A percentile compares a stretch with the other conserved stretches of the same genome.
These are phyloP conservation scores for Neolamprologus variostigma DNA, from an alignment of 2,113 vertebrate genomes.

Conservation along the genomic window DNA sequence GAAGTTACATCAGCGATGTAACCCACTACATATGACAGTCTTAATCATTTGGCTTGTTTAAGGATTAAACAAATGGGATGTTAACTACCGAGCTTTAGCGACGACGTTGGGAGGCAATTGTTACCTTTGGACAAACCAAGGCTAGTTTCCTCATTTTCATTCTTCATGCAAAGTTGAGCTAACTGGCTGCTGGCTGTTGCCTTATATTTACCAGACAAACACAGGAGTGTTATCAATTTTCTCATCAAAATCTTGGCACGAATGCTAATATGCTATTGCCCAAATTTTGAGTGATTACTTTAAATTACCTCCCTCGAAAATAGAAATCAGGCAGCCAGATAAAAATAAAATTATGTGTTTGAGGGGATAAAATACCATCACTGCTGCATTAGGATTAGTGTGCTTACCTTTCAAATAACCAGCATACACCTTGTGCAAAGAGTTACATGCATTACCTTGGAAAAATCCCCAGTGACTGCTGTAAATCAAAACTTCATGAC, in stretches of 20 bases:
- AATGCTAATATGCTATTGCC: background rate
- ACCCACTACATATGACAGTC: background rate
- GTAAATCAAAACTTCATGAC: constrained; percentile 11
- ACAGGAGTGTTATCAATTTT: background rate
- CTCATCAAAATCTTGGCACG: background rate
- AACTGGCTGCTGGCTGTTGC: background rate
- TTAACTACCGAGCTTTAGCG: background rate
- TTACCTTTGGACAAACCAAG: background rate
- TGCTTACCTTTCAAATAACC: background rate
- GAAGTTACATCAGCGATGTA: background rate
- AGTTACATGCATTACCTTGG: background rate
- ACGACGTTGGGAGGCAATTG: background rate
- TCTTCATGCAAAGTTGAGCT: background rate
- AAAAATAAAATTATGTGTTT: background rate
- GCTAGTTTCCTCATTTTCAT: background rate
- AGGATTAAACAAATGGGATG: background rate
- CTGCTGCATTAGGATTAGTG: background rate
- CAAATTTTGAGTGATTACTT: background rate
- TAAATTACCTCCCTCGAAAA: background rate
- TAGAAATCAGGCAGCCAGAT: background rate
- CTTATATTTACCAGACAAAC: background rate
- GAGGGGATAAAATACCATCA: background rate
- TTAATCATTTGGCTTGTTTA: background rate
- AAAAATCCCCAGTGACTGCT: background rate
- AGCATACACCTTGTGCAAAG: background rate